phyloP scores from a whole-genome alignment of 2,888 invertebrate species.

The Heliconius ismenius region DNA sequence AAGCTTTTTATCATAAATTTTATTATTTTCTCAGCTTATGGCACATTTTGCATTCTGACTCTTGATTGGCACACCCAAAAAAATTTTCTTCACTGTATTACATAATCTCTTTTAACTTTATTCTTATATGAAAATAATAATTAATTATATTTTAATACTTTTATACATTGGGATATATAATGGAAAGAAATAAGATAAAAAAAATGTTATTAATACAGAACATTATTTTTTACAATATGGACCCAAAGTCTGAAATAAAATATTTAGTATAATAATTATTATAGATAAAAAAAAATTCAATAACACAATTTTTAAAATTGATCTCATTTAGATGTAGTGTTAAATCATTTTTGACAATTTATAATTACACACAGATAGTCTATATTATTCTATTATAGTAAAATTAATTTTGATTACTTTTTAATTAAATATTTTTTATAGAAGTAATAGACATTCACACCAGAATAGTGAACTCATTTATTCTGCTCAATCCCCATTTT shows the following conservation, averaged over 20 bases:
- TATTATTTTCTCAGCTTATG: slow-evolving; percentile 39
- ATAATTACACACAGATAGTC: not conserved
- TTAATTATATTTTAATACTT: not conserved
- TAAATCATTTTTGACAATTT: slow-evolving; percentile 1
- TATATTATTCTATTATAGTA: not conserved
- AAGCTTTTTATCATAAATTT: slow-evolving; percentile 36
- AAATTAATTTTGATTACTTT: slow-evolving; percentile 14
- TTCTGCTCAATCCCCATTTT: slow-evolving; percentile 80
- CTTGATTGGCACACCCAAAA: slow-evolving; percentile 36
- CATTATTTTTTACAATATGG: not conserved
- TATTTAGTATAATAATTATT: not conserved
- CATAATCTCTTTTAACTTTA: slow-evolving; percentile 4
- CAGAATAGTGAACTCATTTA: slow-evolving; percentile 73
- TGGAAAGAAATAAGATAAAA: too few species aligned
- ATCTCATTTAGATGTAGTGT: not conserved
- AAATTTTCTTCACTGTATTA: slow-evolving; percentile 28
- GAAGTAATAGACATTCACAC: slow-evolving; percentile 49
- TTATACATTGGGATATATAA: too few species aligned
- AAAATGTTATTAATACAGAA: too few species aligned
- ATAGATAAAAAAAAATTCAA: not conserved
- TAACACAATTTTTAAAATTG: not conserved
- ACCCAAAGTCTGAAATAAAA: not conserved
- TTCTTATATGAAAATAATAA: not conserved
- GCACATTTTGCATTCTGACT: slow-evolving; percentile 39
- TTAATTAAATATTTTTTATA: slow-evolving; percentile 24